These are phyloP conservation scores for Crotalus viridis DNA, from an alignment of 2,113 vertebrate genomes.

Conservation along the genomic window DNA sequence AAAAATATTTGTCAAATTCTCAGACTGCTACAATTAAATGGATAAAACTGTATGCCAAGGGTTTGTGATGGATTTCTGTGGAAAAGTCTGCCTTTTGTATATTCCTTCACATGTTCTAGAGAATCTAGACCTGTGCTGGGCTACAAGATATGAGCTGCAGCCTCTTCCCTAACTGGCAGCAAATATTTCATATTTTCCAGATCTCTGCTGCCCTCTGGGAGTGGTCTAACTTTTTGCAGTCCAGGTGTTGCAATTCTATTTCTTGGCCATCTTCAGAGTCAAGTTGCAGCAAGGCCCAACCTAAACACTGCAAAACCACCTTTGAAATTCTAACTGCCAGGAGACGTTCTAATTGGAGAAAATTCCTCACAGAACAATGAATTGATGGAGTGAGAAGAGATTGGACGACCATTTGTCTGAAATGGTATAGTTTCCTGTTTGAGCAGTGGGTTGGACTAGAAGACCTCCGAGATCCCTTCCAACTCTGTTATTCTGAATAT, in stretches of 20 bases:
- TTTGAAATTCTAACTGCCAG: neutral
- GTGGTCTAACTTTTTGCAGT: neutral
- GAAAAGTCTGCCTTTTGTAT: neutral
- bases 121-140: neutral
- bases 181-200: neutral
- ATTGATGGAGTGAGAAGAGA: neutral
- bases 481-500: neutral
- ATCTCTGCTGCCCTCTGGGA: neutral
- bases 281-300: neutral
- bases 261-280: neutral
- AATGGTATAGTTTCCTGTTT: neutral
- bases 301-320: neutral
- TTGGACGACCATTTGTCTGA: neutral
- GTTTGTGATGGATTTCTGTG: too few relatives aligned
- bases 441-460: neutral
- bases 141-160: neutral
- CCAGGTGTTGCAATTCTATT: neutral
- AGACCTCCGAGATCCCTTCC: neutral
- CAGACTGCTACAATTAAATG: neutral
- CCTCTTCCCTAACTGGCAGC: neutral
- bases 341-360: neutral
- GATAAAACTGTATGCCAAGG: fast-evolving
- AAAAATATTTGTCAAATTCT: neutral
- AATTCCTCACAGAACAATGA: neutral
- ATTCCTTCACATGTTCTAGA: neutral